phyloP scores from a whole-genome alignment of 2,797 vertebrate species.

The Petrocephalus sullivani region DNA sequence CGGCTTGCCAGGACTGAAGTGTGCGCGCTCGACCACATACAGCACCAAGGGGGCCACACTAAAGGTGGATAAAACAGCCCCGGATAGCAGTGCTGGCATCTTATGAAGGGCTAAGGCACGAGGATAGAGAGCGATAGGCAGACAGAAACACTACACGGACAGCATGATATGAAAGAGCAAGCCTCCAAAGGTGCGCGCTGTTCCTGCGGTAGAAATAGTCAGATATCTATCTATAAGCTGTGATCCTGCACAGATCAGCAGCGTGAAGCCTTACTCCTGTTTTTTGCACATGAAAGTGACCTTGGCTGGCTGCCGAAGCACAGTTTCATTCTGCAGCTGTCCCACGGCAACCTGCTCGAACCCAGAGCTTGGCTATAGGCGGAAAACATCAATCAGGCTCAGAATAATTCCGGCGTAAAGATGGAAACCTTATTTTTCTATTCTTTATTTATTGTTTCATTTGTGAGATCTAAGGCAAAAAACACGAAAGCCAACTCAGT shows the following conservation, averaged over 20 bases:
- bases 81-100: not conserved
- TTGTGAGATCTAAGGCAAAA: not conserved
- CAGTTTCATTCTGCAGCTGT: not conserved
- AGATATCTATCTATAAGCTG: not conserved
- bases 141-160: not conserved
- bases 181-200: not conserved
- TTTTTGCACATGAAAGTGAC: not conserved
- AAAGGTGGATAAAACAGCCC: not conserved
- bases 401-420: not conserved
- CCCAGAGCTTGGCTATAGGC: not conserved
- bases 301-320: not conserved
- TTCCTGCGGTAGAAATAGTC: not conserved
- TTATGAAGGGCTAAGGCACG: not conserved
- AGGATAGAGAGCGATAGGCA: not conserved
- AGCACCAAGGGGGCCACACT: not conserved
- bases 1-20: not conserved
- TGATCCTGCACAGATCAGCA: not conserved
- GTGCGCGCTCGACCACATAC: not conserved
- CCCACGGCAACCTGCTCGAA: not conserved
- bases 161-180: not conserved
- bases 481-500: not conserved
- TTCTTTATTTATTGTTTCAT: not conserved
- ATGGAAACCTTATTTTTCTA: not conserved
- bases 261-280: not conserved
- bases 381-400: not conserved